phyloP scores from a whole-genome alignment of 2,113 vertebrate genomes.

The Spilogale gracilis region DNA sequence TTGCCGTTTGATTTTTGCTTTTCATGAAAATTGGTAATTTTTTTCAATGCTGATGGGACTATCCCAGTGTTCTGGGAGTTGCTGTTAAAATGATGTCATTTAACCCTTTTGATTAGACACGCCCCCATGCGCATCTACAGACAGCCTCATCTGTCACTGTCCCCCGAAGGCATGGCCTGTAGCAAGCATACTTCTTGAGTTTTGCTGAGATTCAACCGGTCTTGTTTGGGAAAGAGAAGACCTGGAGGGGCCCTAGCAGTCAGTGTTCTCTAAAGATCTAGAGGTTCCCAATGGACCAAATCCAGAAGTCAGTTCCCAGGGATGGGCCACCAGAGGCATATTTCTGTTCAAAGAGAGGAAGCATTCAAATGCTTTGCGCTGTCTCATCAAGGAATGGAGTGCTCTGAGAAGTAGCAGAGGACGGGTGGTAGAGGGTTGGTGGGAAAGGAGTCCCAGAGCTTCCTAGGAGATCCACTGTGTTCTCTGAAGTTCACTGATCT shows the following conservation, averaged over 20 bases:
- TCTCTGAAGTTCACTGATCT: background rate
- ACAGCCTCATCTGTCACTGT: background rate
- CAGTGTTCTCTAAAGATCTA: background rate
- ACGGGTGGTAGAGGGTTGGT: accelerated
- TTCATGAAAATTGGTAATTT: background rate
- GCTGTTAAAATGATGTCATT: background rate
- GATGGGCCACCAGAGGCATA: too few species aligned
- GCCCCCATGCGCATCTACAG: background rate
- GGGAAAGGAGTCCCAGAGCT: background rate
- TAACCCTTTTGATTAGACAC: background rate
- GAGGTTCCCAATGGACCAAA: background rate
- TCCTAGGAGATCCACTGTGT: background rate
- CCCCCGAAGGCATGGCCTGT: background rate
- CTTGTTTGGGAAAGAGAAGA: background rate
- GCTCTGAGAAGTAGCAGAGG: background rate
- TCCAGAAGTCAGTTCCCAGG: background rate
- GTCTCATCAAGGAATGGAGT: background rate
- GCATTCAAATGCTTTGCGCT: background rate
- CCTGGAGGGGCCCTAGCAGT: too few species aligned
- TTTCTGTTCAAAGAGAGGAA: background rate
- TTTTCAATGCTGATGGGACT: background rate
- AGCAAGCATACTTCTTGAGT: background rate
- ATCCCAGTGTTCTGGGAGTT: background rate
- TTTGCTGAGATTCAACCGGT: background rate
- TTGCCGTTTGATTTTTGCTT: conserved; percentile 40